Conservation (phyloP, 1,140 invertebrate genomes). For the fruit fly (Drosophila melanogaster) region Release_6_plus_ISO1_MT NT_033779.5:20857001-20857500, state of each 20-base stretch:
- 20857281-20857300: background rate
- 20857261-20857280: constrained; percentile 13
- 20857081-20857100: constrained; percentile 20
- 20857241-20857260: constrained; percentile 48
- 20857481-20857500: constrained; percentile 14
- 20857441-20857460: background rate
- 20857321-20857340: constrained; percentile 26
- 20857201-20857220: constrained; percentile 1
- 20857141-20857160: constrained; percentile 14
- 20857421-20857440: constrained; percentile 18
- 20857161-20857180: constrained; percentile 33
- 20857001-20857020: constrained; percentile 53
- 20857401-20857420: constrained; percentile 2
- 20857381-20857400: constrained; percentile 1
- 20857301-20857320: constrained; percentile 31
- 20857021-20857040: constrained; percentile 51
- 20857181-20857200: constrained; percentile 13
- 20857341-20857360: constrained; percentile 32
- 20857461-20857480: constrained; percentile 33
- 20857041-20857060: constrained; percentile 55
- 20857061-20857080: constrained; percentile 12
- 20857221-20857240: constrained; percentile 34
- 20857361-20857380: constrained; percentile 27
- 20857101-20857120: constrained; percentile 28
- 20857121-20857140: constrained; percentile 61